A percentile compares a stretch with the other conserved stretches of the same genome.
Conservation (phyloP, 1,140 invertebrate genomes). For the Penaeus chinensis region DNA sequence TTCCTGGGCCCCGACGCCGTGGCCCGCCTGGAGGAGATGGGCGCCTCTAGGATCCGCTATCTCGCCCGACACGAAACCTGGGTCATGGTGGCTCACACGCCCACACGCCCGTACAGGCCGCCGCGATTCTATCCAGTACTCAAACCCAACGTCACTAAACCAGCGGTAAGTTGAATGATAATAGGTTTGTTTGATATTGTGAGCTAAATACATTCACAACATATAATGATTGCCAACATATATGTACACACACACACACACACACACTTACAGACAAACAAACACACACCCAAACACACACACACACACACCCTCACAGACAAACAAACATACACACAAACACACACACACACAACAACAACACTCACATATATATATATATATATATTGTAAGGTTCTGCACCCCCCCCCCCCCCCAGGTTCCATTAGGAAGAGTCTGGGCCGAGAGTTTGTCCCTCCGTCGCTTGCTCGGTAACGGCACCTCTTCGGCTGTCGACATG, state of each 20-base stretch:
- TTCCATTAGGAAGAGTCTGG: constrained; percentile 12
- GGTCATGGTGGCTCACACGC: constrained; percentile 49
- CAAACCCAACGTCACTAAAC: not conserved
- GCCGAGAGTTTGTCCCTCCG: constrained; percentile 24
- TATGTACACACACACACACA: no score
- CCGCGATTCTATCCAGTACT: not conserved
- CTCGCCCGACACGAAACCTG: constrained; percentile 36
- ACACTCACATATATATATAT: not conserved
- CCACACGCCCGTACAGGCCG: not conserved
- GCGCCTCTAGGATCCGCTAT: constrained; percentile 34
- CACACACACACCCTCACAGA: not conserved
- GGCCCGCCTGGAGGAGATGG: constrained; percentile 26
- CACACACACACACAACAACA: not conserved
- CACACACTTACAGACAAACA: not conserved
- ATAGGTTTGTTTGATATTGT: no score
- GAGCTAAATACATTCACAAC: no score
- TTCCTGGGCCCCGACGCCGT: constrained; percentile 36
- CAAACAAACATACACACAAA: no score
- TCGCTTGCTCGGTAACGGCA: not conserved
- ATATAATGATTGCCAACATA: no score
- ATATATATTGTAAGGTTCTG: not conserved
- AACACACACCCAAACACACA: not conserved
- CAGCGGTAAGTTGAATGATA: not conserved
- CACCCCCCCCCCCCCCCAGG: not conserved
- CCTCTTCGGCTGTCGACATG: not conserved